Conservation (phyloP, 2,113 vertebrate species). For the Caranx melampygus region DNA sequence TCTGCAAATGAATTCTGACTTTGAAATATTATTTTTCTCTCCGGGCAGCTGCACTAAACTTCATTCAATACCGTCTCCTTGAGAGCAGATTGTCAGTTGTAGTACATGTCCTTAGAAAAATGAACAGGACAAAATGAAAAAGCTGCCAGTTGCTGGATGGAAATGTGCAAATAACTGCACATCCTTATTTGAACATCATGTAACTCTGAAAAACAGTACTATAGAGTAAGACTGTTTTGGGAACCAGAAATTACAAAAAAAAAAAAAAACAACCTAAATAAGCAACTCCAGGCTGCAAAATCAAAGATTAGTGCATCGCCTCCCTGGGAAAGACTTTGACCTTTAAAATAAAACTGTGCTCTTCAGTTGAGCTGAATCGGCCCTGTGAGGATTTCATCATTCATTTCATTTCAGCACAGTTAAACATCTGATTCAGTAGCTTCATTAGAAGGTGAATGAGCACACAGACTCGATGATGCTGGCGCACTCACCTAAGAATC, state of each 20-base stretch:
- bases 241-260: neutral
- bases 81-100: slow-evolving; percentile 37
- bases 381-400: slow-evolving; percentile 40
- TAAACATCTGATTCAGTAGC: slow-evolving; percentile 36
- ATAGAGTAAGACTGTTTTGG: slow-evolving; percentile 32
- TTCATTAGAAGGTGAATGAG: slow-evolving; percentile 37
- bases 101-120: slow-evolving; percentile 34
- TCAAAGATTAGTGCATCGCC: slow-evolving; percentile 35
- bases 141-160: slow-evolving; percentile 6
- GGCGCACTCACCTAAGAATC: slow-evolving; percentile 15
- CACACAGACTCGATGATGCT: slow-evolving; percentile 15
- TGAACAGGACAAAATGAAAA: slow-evolving; percentile 13
- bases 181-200: slow-evolving; percentile 6
- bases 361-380: slow-evolving; percentile 10
- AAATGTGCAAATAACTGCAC: slow-evolving; percentile 7
- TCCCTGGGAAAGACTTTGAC: slow-evolving; percentile 24
- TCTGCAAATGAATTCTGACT: slow-evolving; percentile 29
- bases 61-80: slow-evolving; percentile 42
- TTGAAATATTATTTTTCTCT: slow-evolving; percentile 26
- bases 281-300: slow-evolving; percentile 33
- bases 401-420: slow-evolving; percentile 45
- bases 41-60: slow-evolving; percentile 23
- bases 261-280: neutral
- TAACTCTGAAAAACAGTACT: slow-evolving; percentile 8
- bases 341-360: slow-evolving; percentile 25